A percentile compares a stretch with the other conserved stretches of the same genome.
These are phyloP conservation scores for Oscheius sp. DNA, from an alignment of 2,888 invertebrate species.

Conservation along the genomic window DNA sequence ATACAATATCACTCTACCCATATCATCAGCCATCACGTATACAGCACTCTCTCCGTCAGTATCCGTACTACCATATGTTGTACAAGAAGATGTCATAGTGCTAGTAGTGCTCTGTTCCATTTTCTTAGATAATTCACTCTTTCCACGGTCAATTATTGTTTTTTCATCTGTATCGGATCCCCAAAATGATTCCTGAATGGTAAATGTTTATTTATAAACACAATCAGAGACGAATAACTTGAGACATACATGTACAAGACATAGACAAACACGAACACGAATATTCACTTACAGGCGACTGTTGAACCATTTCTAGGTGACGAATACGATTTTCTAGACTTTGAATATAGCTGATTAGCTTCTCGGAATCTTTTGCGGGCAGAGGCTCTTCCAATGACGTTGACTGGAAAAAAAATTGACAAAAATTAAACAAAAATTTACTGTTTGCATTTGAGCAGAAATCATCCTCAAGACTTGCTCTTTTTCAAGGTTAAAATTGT, in stretches of 20 bases:
- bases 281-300: neutral
- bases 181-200: slow-evolving; percentile 46
- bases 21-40: slow-evolving; percentile 56
- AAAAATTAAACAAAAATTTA: neutral
- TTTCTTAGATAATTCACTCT: slow-evolving; percentile 23
- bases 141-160: slow-evolving; percentile 49
- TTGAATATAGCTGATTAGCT: slow-evolving; percentile 81
- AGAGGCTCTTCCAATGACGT: slow-evolving; percentile 36
- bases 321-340: slow-evolving; percentile 86
- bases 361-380: slow-evolving; percentile 35
- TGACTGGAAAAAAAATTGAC: neutral
- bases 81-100: slow-evolving; percentile 59
- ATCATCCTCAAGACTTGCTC: slow-evolving; percentile 17
- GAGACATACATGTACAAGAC: slow-evolving; percentile 2
- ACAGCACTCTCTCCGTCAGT: slow-evolving; percentile 57
- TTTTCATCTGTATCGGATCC: slow-evolving; percentile 51
- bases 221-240: neutral
- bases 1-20: slow-evolving; percentile 28
- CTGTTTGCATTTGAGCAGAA: slow-evolving; percentile 21
- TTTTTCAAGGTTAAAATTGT: slow-evolving; percentile 31
- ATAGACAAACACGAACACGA: neutral
- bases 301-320: slow-evolving; percentile 71
- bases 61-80: slow-evolving; percentile 57
- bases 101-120: slow-evolving; percentile 30
- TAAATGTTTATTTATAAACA: neutral